Base-by-base conservation (phyloP, 1,140 invertebrate species). In the Brachionus sp. region DNA sequence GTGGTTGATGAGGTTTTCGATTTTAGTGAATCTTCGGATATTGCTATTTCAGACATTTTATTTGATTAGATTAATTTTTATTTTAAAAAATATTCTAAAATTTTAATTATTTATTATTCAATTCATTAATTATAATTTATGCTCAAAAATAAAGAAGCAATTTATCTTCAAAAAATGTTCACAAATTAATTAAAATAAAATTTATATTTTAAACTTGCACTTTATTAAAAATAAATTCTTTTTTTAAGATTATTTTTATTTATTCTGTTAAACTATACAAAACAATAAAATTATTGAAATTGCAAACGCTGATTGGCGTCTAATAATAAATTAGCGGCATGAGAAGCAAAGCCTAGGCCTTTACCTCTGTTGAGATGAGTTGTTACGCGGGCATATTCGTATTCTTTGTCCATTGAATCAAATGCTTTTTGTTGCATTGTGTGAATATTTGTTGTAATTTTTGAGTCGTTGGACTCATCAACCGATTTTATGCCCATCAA, bases 331-430 rank as follows among this genome's bases (percentile, higher is more conserved):
- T 46, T 75, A 12, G 70, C 70, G 19, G 70, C 23, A 46, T 75
- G 70, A 5, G 70, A 75, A 46, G 70, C 70, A 75, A 75, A 75
- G 25, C 70, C 70, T 19, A 75, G 10, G 5, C 70, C 70, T 29
- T 75, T 75, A 10, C 95, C 95, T 46, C 95, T 90, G 90, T 96
- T 95, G 1, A 95, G 96, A 88, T 97, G 95, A 0, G 95, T 97
- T 10, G 94, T 93, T 82, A 95, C 93, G 66, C 95, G 89, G 2
- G 95, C 95, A 64, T 95, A 94, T 89, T 96, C 94, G 87, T 98
- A 98, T 87, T 98, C 95, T 84, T 94, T 93, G 86, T 97, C 95
- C 92, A 98, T 93, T 46, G 93, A 93, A 77, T 92, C 92, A 87
- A 97, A 97, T 89, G 97, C 92, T 39, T 85, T 85, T 73, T 86